A percentile compares a stretch with the other conserved stretches of the same genome.
phyloP scores from a whole-genome alignment of 2,888 invertebrate genomes.

The Quadroppia sp. region DNA sequence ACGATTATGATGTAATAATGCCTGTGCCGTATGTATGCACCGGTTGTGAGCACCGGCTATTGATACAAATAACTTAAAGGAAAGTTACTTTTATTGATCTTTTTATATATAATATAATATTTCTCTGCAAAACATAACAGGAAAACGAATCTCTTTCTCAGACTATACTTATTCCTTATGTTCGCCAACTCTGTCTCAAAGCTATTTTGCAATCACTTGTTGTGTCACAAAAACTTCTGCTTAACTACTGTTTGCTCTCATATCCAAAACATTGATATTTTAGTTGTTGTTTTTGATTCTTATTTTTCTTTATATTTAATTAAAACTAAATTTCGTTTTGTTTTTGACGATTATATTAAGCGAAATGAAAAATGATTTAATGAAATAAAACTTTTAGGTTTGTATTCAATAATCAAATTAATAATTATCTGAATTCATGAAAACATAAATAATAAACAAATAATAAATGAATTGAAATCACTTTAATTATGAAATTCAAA shows the following conservation, averaged over 20 bases:
- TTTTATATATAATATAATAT: slow-evolving; percentile 12
- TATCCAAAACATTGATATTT: slow-evolving; percentile 1
- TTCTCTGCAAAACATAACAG: slow-evolving; percentile 4
- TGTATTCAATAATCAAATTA: slow-evolving; percentile 24
- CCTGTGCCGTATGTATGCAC: slow-evolving; percentile 34
- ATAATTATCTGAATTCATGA: slow-evolving; percentile 3
- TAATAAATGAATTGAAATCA: neutral
- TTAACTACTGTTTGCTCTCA: neutral
- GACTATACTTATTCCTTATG: neutral
- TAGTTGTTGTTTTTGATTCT: neutral
- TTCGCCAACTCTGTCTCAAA: neutral
- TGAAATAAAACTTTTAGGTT: neutral
- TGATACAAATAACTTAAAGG: slow-evolving; percentile 34
- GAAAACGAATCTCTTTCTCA: slow-evolving; percentile 16
- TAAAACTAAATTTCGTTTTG: neutral
- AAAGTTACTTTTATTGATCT: slow-evolving; percentile 31
- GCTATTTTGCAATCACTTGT: neutral
- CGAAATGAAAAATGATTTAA: neutral
- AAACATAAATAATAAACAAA: neutral
- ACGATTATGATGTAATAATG: slow-evolving; percentile 37
- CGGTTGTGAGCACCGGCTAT: slow-evolving; percentile 33
- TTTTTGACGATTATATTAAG: neutral
- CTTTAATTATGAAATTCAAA: slow-evolving; percentile 24
- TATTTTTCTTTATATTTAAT: neutral
- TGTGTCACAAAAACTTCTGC: neutral